phyloP scores from a whole-genome alignment of 2,113 vertebrate genomes.

The Lagopus muta region DNA sequence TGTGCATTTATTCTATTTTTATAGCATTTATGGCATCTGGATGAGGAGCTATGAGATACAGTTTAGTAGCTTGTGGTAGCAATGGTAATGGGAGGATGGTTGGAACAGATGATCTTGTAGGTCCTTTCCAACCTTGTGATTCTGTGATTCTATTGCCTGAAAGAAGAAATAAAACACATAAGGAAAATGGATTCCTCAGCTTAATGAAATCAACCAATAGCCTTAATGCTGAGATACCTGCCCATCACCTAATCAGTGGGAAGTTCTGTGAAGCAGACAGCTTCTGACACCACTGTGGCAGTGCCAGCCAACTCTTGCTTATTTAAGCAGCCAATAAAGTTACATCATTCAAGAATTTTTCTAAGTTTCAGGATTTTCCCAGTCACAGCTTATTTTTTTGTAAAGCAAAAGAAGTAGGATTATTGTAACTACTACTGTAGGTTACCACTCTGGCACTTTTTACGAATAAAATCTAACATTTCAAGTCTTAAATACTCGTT shows the following conservation, averaged over 20 bases:
- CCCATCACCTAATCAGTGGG: background rate
- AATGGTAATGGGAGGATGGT: too few species aligned
- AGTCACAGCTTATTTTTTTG: background rate
- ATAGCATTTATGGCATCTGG: too few species aligned
- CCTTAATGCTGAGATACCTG: conserved; percentile 10
- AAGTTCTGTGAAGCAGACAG: background rate
- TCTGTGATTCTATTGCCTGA: background rate
- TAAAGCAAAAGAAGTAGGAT: conserved; percentile 6
- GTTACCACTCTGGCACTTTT: background rate
- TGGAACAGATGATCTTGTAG: too few species aligned
- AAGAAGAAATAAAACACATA: conserved; percentile 5
- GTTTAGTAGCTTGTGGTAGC: too few species aligned
- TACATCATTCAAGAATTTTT: background rate
- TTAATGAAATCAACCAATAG: background rate
- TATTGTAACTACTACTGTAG: background rate
- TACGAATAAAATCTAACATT: conserved; percentile 6
- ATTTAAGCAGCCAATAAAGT: background rate
- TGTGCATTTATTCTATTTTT: background rate
- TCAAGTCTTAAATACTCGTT: background rate
- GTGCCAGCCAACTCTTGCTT: background rate
- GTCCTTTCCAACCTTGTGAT: too few species aligned
- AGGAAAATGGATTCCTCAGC: background rate
- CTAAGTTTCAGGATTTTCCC: background rate
- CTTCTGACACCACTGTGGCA: background rate
- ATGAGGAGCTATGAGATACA: too few species aligned